A percentile compares a stretch with the other conserved stretches of the same genome.
These are phyloP conservation scores for Sphaerophoria taeniata DNA, from an alignment of 2,888 invertebrate species.

Conservation along the genomic window DNA sequence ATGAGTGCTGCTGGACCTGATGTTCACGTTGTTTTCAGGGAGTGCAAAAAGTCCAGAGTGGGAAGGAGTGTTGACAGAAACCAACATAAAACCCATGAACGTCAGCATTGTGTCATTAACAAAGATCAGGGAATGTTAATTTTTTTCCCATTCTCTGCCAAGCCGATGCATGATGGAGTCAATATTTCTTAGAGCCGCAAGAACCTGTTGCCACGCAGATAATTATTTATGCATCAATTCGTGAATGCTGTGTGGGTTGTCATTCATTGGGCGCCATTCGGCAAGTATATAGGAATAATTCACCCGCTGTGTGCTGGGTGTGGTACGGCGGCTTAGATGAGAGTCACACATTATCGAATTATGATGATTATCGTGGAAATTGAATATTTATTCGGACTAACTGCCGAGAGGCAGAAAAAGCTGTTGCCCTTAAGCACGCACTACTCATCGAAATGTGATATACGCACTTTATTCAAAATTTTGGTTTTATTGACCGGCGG, in stretches of 20 bases:
- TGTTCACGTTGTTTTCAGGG: constrained; percentile 49
- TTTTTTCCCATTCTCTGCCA: background rate
- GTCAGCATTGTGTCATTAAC: constrained; percentile 56
- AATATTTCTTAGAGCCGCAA: constrained; percentile 56
- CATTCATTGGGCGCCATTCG: background rate
- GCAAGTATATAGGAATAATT: background rate
- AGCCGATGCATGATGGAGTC: background rate
- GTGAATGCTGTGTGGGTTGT: background rate
- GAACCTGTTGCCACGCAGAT: constrained; percentile 53
- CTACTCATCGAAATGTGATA: background rate
- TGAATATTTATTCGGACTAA: constrained; percentile 29
- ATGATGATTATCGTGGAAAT: constrained; percentile 35
- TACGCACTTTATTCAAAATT: background rate
- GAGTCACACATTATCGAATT: constrained; percentile 40
- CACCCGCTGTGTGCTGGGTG: background rate
- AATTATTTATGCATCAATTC: constrained; percentile 64
- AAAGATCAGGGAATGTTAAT: constrained; percentile 53
- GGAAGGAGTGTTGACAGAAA: constrained; percentile 1
- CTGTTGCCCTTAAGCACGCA: background rate
- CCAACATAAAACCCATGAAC: constrained; percentile 37
- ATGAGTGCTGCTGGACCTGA: constrained; percentile 2
- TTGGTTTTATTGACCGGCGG: no score
- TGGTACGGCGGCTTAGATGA: constrained; percentile 1
- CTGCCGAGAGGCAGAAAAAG: constrained; percentile 6
- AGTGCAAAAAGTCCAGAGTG: constrained; percentile 24